Base-by-base conservation (phyloP, 2,113 vertebrate genomes). In the Rhegmatorhina hoffmannsi region DNA sequence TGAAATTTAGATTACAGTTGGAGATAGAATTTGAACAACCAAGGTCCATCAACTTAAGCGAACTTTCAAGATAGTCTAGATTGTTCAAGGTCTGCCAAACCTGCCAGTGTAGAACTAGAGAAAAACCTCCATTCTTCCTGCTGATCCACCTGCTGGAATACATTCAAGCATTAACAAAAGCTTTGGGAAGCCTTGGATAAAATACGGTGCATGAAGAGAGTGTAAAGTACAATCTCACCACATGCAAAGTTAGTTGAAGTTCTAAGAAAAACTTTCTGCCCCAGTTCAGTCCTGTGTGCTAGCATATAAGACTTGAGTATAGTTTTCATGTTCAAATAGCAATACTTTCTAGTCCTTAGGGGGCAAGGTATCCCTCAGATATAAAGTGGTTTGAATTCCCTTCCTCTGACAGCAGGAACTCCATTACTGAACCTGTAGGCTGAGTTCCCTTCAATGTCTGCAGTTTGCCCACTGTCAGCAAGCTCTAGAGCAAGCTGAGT, bases 151-250 rank as follows among this genome's bases (percentile, higher is more conserved):
- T 85, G 23, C 34, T 69, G 36, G 52, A 68, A 59, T 74, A 28
- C 17, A 36, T 50, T 72, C 24, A 60, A 56, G 7, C 11, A 69
- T 26, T 58, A 36, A 60, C 15, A 83, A 79, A 89, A 91, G 2
- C 12, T 68, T 50, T 85, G 25, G 31, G 46, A 9, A 40, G 11
- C 10, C 25, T 67, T 40, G 28, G 15, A 36, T 91, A 23, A 87
- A 82, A 64, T 21, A 40, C 9, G 67, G 17, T 18, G 12, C 10
- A 46, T 0, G 0, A 73, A 53, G 18, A 52, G 46, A 73, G 1
- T 36, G 12, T 72, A 33, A 94, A 79, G 34, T 53, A 82, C 38
- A 73, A 34, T 21, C 21, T 69, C 46, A 68, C 36, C 24, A 52
- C 21, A 19, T 43, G 7, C 7, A 79, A 92, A 82, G 20, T 55